phyloP scores from a whole-genome alignment of 1,140 invertebrate genomes.

The Lysiphlebus fabarum region DNA sequence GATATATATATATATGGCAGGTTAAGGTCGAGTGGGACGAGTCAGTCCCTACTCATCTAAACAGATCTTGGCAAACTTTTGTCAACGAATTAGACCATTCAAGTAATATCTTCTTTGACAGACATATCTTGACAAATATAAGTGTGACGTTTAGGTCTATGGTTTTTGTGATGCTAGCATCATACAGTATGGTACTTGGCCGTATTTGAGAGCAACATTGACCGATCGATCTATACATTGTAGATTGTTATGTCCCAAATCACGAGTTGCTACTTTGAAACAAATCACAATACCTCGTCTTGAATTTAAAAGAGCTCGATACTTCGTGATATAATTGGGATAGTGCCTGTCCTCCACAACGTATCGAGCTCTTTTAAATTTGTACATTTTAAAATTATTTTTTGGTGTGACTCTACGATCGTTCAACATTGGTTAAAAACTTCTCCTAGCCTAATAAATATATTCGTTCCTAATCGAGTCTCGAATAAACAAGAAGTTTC shows the following conservation, averaged over 20 bases:
- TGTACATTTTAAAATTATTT: neutral
- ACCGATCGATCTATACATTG: neutral
- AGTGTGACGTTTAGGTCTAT: neutral
- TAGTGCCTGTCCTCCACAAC: no score
- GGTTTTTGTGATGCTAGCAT: neutral
- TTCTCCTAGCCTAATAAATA: slow-evolving; percentile 8
- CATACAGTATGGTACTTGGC: neutral
- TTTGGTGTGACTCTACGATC: slow-evolving; percentile 12
- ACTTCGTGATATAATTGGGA: neutral
- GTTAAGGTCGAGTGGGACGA: no score
- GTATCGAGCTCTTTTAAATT: neutral
- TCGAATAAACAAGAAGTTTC: slow-evolving; percentile 10
- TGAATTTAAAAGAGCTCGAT: neutral
- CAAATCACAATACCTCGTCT: neutral
- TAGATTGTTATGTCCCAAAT: neutral
- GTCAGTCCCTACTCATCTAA: no score
- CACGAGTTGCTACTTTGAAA: neutral
- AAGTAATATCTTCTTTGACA: no score
- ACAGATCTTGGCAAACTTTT: no score
- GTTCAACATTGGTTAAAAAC: slow-evolving; percentile 9
- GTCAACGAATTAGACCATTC: no score
- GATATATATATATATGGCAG: no score
- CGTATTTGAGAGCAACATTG: neutral
- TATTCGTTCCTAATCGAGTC: slow-evolving; percentile 12
- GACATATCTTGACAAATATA: no score